Base-by-base conservation (phyloP, 2,888 invertebrate species). In the Andrena praecox region DNA sequence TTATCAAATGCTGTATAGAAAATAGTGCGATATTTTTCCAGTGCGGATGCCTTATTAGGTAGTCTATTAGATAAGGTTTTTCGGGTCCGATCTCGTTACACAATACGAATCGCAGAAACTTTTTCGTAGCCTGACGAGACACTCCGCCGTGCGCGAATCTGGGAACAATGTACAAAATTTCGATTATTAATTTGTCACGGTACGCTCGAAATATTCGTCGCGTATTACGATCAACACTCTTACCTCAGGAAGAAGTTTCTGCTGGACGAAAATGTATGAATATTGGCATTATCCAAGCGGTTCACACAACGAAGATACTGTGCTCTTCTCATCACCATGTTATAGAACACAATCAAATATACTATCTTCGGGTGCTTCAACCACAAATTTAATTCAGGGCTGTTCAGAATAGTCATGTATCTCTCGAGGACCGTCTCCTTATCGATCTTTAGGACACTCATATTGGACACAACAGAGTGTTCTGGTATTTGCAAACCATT, bases 351-450 rank as follows among this genome's bases (percentile, higher is more conserved):
- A 3, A 96, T 93, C 24, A 96, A 85, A 27, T 93, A 90, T 5
- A 96, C 89, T 83, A 96, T 95, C 81, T 95, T 94, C 2, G 96
- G 96, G 94, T 97, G 96, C 10, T 95, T 94, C 20, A 94, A 93
- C 31, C 97, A 92, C 0, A 96, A 94, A 88, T 95, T 93, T 82
- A 96, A 95, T 89, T 97, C 96, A 48, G 96, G 96, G 33, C 95
- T 94, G 42, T 93, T 94, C 60, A 94, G 93, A 0, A 97, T 92
- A 81, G 95, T 95, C 0, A 95, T 92, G 1, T 97, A 91, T 7
- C 97, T 94, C 52, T 95, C 91, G 24, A 94, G 90, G 0, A 97
- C 95, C 0, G 96, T 96, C 33, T 95, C 94, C 0, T 96, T 94
- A 0, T 95, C 93, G 88, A 97, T 93, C 3, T 95, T 95, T 67